phyloP scores from a whole-genome alignment of 2,888 invertebrate genomes.

The Tinea semifulvella region DNA sequence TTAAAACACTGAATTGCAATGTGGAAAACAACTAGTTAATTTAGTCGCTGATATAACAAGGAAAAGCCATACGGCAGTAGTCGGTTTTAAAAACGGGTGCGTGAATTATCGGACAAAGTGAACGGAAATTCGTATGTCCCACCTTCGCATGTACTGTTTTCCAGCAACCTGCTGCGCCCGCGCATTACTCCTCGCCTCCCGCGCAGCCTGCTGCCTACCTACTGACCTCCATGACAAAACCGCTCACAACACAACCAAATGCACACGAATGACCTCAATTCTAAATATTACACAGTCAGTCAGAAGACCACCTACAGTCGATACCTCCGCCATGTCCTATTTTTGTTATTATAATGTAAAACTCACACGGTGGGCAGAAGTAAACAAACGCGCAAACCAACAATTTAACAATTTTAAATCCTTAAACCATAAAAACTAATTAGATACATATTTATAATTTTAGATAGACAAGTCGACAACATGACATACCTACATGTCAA shows the following conservation, averaged over 20 bases:
- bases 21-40: not conserved
- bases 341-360: no score
- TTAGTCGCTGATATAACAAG: not conserved
- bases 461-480: no score
- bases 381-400: no score
- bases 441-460: no score
- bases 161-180: conserved; percentile 24
- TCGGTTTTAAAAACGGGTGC: not conserved
- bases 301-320: no score
- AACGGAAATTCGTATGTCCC: not conserved
- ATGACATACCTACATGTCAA: no score
- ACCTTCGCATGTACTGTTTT: conserved; percentile 16
- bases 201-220: conserved; percentile 15
- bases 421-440: no score
- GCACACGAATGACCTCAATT: conserved; percentile 10
- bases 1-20: not conserved
- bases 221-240: conserved; percentile 15
- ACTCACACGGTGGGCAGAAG: no score
- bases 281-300: no score
- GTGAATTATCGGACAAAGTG: not conserved
- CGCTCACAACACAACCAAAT: conserved; percentile 10
- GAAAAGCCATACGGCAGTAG: not conserved
- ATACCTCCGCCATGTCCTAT: no score
- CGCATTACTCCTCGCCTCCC: conserved; percentile 21
- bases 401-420: no score